Percentiles rank a stretch among this genome's conserved stretches.
phyloP scores from a whole-genome alignment of 2,797 vertebrate species.

The Cossypha heuglini region DNA sequence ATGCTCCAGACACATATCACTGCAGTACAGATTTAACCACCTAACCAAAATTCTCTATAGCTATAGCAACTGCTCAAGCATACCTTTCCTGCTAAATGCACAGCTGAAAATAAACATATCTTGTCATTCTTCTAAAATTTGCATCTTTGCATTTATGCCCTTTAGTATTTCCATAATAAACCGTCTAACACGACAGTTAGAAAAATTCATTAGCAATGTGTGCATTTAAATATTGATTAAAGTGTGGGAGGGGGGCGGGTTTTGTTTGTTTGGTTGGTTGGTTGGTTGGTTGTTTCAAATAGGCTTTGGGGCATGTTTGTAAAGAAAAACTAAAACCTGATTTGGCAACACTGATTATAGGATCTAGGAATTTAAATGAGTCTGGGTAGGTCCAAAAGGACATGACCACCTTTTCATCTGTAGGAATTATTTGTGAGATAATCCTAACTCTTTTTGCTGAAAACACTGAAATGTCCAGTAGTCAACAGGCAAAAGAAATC shows the following conservation, averaged over 20 bases:
- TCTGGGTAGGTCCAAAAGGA: background rate
- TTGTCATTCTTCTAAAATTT: background rate
- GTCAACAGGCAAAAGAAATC: background rate
- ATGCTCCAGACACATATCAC: background rate
- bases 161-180: background rate
- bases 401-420: background rate
- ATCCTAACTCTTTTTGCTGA: background rate
- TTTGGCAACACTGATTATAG: background rate
- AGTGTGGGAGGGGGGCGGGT: rapidly evolving
- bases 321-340: background rate
- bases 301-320: background rate
- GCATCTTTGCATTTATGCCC: background rate
- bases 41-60: background rate
- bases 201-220: background rate
- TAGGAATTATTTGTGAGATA: background rate
- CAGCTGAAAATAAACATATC: background rate
- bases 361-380: background rate
- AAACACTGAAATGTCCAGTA: background rate
- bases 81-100: background rate
- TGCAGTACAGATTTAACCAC: background rate
- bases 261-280: background rate
- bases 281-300: background rate
- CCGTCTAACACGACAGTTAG: background rate
- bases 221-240: background rate
- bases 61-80: background rate